Base-by-base conservation (phyloP, 2,888 invertebrate genomes). In the Drosophila rellima region DNA sequence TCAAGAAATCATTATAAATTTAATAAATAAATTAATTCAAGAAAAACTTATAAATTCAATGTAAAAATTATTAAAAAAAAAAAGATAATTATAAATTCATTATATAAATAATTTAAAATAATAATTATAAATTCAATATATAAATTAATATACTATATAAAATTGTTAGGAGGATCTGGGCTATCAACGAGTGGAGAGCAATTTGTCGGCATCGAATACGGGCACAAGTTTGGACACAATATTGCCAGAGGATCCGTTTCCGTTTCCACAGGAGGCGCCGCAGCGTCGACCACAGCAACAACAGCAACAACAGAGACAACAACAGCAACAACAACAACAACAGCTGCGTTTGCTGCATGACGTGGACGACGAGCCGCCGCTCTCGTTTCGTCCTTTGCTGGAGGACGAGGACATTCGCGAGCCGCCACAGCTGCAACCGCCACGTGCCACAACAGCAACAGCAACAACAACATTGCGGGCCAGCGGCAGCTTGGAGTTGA, bases 131-230 rank as follows among this genome's bases (percentile, higher is more conserved):
- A 26, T 26, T 7, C 0, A 26, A 26, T 26, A 0, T n/a, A n/a
- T n/a, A 40, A 39, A 51, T 52, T 13, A 29, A 11, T 39, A n/a
- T n/a, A n/a, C n/a, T n/a, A n/a, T n/a, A n/a, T n/a, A n/a, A 3
- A 23, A 11, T 47, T n/a, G 42, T 26, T 59, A 91, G 91, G 91
- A 91, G 68, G 90, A 92, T 42, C 90, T 88, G 74, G 91, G 90
- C 60, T 93, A 93, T 79, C 91, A 91, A 18, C 90, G 92, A 55
- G 93, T 93, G 70, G 90, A 91, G 47, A 93, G 94, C 47, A 93
- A 94, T 31, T 92, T 95, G 13, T 94, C 95, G 2, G 92, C 94
- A 35, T 94, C 95, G 40, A 94, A 95, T 61, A 94, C 95, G 84
- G 93, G 94, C 90, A 94, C 95, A 23, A 94, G 94, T 69, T 91